Evolutionary conservation across 2,888 invertebrate genomes (phyloP).

Genomic region (Stenchaetothrips biformis): DNA sequence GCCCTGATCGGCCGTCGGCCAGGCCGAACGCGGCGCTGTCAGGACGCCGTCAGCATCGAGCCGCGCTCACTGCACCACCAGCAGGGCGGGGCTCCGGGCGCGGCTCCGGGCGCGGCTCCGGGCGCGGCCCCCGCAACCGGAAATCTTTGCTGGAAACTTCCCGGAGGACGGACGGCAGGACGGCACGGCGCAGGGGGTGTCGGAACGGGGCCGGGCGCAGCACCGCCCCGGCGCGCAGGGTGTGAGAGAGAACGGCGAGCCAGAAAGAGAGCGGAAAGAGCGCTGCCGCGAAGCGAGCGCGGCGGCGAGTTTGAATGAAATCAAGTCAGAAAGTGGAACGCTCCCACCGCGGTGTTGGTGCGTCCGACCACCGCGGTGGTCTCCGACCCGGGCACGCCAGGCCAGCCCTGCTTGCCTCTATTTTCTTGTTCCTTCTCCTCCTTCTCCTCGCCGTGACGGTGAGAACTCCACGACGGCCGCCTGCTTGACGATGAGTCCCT

Average conservation of each 20-base stretch:
- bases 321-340: conserved; percentile 19
- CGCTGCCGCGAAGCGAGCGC: not conserved
- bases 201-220: not conserved
- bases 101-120: not conserved
- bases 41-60: not conserved
- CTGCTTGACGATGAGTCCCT: no score
- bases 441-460: not conserved
- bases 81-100: no score
- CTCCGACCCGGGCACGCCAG: not conserved
- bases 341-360: not conserved
- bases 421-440: not conserved
- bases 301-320: conserved; percentile 4
- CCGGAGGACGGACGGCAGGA: not conserved
- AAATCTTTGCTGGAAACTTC: conserved; percentile 21
- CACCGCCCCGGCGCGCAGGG: not conserved
- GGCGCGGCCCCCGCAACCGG: not conserved
- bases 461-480: no score
- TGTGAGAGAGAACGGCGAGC: not conserved
- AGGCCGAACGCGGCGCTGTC: no score
- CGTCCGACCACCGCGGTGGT: not conserved
- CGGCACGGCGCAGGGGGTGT: not conserved
- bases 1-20: not conserved
- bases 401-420: not conserved
- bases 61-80: not conserved
- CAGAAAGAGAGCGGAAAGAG: no score